Evolutionary conservation across 2,113 vertebrate genomes (phyloP).

Genomic region (Nycticorax nycticorax): DNA sequence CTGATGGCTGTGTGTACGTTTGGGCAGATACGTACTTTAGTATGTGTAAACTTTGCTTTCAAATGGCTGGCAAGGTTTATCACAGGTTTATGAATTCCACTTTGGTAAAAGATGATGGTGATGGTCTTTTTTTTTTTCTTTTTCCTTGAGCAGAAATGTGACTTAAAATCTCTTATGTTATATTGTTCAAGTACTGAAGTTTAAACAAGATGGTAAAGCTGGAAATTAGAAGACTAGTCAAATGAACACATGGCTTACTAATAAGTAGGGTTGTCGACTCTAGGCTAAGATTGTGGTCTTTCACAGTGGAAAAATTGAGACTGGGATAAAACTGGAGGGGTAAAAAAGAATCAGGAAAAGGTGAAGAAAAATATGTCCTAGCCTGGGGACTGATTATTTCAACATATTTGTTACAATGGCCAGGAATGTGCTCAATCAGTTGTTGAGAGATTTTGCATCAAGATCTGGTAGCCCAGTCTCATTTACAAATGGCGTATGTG

Average conservation of each 20-base stretch:
- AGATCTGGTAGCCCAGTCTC: background rate
- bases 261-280: background rate
- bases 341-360: background rate
- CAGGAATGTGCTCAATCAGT: background rate
- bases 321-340: background rate
- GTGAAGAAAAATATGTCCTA: background rate
- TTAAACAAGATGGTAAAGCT: background rate
- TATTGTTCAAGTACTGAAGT: background rate
- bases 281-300: background rate
- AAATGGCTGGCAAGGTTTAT: background rate
- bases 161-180: background rate
- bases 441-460: background rate
- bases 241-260: background rate
- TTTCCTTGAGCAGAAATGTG: background rate
- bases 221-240: background rate
- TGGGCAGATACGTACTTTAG: background rate
- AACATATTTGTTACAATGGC: background rate
- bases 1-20: background rate
- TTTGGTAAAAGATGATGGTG: background rate
- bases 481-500: fast-evolving
- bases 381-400: background rate
- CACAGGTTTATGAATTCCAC: background rate
- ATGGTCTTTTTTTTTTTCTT: too few species aligned
- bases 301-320: background rate
- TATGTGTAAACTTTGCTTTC: background rate